Percentiles rank a stretch among this genome's conserved stretches.
Conservation (phyloP, 2,113 vertebrate genomes). For the Recurvirostra avosetta region DNA sequence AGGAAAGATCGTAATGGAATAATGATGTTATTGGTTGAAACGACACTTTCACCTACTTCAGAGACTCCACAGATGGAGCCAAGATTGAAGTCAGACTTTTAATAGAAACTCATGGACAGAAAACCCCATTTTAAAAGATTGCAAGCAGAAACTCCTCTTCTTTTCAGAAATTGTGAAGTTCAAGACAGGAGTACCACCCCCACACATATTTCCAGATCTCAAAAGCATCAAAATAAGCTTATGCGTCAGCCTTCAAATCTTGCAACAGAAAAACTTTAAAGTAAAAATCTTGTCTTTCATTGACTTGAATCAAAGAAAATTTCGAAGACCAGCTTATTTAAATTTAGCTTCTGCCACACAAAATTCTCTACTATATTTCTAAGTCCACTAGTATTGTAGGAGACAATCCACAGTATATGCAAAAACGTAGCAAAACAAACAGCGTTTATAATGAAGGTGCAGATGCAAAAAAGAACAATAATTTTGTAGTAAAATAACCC, state of each 20-base stretch:
- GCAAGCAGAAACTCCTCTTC: slow-evolving; percentile 10
- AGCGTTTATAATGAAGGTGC: neutral
- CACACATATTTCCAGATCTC: slow-evolving; percentile 36
- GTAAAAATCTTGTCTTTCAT: neutral
- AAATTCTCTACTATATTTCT: neutral
- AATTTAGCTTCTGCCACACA: neutral
- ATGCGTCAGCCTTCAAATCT: neutral
- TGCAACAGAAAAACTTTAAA: neutral
- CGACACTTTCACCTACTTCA: neutral
- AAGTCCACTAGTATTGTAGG: neutral
- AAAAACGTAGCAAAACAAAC: neutral
- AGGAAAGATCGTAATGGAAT: neutral
- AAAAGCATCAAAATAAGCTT: slow-evolving; percentile 46
- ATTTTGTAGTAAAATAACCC: neutral
- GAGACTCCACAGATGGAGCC: neutral
- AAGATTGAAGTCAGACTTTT: neutral
- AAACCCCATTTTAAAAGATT: neutral
- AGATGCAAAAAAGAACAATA: neutral
- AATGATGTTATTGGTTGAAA: neutral
- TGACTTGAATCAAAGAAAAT: neutral
- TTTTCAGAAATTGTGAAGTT: slow-evolving; percentile 43
- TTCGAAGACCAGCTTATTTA: neutral
- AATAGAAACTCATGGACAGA: slow-evolving; percentile 16
- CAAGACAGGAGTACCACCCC: slow-evolving; percentile 19
- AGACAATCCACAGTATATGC: neutral